A percentile compares a stretch with the other conserved stretches of the same genome.
Evolutionary conservation across 2,113 vertebrate genomes (phyloP).

Genomic region (Coreoperca whiteheadi): DNA sequence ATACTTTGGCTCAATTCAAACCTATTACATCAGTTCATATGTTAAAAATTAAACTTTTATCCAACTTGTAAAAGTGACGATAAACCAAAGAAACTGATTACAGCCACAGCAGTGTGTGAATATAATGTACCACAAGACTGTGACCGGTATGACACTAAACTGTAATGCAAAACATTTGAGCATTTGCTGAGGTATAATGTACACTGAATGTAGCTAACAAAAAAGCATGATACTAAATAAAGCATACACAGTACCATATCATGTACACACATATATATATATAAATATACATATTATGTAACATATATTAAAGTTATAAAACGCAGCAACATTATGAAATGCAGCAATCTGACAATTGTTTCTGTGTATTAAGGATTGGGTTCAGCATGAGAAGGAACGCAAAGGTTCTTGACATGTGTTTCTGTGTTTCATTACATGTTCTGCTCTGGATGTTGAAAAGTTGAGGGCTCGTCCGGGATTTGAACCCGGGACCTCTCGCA

Average conservation of each 20-base stretch:
- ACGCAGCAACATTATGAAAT: not conserved
- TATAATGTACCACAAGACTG: not conserved
- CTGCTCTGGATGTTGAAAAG: not conserved
- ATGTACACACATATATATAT: not conserved
- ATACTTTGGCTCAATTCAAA: not conserved
- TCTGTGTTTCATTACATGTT: not conserved
- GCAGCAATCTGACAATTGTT: not conserved
- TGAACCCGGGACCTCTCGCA: conserved; percentile 90
- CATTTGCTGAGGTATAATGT: not conserved
- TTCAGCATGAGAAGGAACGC: not conserved
- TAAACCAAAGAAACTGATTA: not conserved
- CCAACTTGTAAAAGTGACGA: not conserved
- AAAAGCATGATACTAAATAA: not conserved
- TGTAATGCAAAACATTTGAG: not conserved
- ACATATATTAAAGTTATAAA: not conserved
- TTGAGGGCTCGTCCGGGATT: conserved; percentile 86
- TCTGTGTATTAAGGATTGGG: too few species aligned
- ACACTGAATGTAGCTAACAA: not conserved
- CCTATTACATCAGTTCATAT: not conserved
- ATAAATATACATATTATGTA: not conserved
- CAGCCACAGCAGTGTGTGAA: not conserved
- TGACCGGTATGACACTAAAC: not conserved
- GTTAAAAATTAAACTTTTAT: not conserved
- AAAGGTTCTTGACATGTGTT: not conserved
- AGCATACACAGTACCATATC: not conserved